Evolutionary conservation across 2,888 invertebrate genomes (phyloP), one percentile per base, ranked within the genome.

Genomic region (Nymphalis polychloros): DNA sequence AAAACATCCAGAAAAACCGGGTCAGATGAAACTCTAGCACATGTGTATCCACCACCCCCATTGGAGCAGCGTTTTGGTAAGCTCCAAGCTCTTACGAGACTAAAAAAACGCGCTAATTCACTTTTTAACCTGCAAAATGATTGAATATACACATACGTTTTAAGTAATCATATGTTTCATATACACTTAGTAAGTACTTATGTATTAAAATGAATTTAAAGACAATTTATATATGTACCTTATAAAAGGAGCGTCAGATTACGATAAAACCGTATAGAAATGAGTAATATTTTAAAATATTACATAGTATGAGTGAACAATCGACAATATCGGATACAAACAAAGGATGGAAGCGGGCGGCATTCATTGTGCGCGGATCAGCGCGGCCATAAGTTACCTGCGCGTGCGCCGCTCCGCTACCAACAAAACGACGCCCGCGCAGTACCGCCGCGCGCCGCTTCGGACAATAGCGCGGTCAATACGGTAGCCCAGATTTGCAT

Each of bases 401-500:
- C 73, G 73, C 72, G 69, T 72, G 71, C 71, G 73, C 65, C 31
- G 65, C 71, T 63, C 71, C 62, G 60, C 60, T 53, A 52, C 66
- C 72, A 75, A 76, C 72, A 76, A 79, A 76, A 75, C 70, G 75
- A 75, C 73, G 81, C 77, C 73, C 76, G 76, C 77, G 78, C 55
- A 49, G 41, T 41, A 52, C 52, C 52, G 52, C 53, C 55, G 55
- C 55, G 55, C 55, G 19, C 19, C 53, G 79, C 55, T 50, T 20
- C 53, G 79, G 80, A 86, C 88, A 86, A 86, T 86, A 79, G 87
- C 83, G 81, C 84, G 84, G 85, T 82, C 86, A 84, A 85, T 86
- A 85, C 89, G 84, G 89, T 83, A 87, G 88, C 88, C 76, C 75
- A 62, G 72, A 89, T 89, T 89, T 81, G 88, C 90, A 89, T 89